A percentile compares a stretch with the other conserved stretches of the same genome.
Conservation (phyloP, 1,140 invertebrate species). For the Odontomachus brunneus region DNA sequence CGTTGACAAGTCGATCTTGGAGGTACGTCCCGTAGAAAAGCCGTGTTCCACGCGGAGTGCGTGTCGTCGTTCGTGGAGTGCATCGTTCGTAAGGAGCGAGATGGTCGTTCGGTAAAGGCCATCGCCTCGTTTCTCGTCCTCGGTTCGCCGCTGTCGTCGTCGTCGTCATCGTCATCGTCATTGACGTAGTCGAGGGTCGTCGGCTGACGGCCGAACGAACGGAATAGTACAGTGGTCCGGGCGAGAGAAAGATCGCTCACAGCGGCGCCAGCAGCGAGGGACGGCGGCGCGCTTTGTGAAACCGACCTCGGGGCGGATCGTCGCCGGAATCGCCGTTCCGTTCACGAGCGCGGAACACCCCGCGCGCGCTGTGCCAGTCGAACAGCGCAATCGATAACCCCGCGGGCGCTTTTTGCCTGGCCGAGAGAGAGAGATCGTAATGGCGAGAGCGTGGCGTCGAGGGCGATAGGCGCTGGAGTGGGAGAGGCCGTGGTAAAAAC, state of each 20-base stretch:
- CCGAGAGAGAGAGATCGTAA: constrained; percentile 42
- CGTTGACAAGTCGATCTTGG: too few species aligned
- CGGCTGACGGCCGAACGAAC: not conserved
- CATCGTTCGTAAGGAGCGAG: not conserved
- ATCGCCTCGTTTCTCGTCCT: not conserved
- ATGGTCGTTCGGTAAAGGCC: not conserved
- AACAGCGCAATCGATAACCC: constrained; percentile 48
- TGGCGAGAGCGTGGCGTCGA: constrained; percentile 74
- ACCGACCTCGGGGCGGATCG: not conserved
- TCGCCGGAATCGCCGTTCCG: not conserved
- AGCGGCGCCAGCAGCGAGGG: not conserved
- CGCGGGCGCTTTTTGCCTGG: constrained; percentile 44
- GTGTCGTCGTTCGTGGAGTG: too few species aligned
- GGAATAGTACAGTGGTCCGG: not conserved
- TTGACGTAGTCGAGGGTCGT: not conserved
- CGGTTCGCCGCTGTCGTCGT: not conserved
- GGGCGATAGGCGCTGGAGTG: constrained; percentile 61
- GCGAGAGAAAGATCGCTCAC: not conserved
- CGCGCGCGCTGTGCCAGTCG: constrained; percentile 22
- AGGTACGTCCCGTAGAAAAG: too few species aligned
- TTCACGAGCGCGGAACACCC: not conserved
- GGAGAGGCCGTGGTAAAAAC: constrained; percentile 71
- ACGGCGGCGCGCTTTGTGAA: not conserved
- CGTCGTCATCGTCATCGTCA: not conserved
- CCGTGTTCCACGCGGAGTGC: too few species aligned